Percentiles rank a stretch among this genome's conserved stretches.
Conservation (phyloP, 2,888 invertebrate genomes). For the Anthophora plumipes region DNA sequence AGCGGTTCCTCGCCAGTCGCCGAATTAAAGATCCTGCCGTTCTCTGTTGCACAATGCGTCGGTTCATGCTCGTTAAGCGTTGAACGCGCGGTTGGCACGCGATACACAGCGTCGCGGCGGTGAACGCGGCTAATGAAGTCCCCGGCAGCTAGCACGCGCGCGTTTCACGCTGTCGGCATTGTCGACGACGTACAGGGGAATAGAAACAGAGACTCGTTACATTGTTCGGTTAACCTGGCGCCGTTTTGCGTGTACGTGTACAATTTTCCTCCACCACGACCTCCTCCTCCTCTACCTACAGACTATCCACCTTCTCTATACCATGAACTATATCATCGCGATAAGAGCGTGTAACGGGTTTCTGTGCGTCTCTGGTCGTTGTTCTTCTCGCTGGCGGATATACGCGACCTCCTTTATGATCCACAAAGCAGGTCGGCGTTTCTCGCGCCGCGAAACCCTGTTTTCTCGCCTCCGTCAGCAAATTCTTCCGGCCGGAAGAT, state of each 20-base stretch:
- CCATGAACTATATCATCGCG: constrained; percentile 53
- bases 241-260: constrained; percentile 58
- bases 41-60: constrained; percentile 22
- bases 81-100: constrained; percentile 46
- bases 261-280: constrained; percentile 54
- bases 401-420: constrained; percentile 49
- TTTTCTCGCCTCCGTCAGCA: constrained; percentile 58
- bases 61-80: constrained; percentile 49
- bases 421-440: constrained; percentile 38
- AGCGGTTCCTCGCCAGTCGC: not conserved
- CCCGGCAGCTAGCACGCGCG: constrained; percentile 50
- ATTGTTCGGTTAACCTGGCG: constrained; percentile 68
- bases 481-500: constrained; percentile 58
- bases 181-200: constrained; percentile 41
- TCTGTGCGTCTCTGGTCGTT: constrained; percentile 29
- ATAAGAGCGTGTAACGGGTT: constrained; percentile 63
- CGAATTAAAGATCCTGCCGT: constrained; percentile 44
- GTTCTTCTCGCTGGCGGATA: constrained; percentile 43
- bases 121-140: constrained; percentile 57
- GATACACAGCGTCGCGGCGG: constrained; percentile 28
- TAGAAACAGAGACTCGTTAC: constrained; percentile 56
- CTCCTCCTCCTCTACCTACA: not conserved
- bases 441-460: constrained; percentile 40
- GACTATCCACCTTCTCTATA: not conserved
- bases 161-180: constrained; percentile 54